Evolutionary conservation across 2,888 invertebrate species (phyloP).

Genomic region (Himalopsyche tibetana): DNA sequence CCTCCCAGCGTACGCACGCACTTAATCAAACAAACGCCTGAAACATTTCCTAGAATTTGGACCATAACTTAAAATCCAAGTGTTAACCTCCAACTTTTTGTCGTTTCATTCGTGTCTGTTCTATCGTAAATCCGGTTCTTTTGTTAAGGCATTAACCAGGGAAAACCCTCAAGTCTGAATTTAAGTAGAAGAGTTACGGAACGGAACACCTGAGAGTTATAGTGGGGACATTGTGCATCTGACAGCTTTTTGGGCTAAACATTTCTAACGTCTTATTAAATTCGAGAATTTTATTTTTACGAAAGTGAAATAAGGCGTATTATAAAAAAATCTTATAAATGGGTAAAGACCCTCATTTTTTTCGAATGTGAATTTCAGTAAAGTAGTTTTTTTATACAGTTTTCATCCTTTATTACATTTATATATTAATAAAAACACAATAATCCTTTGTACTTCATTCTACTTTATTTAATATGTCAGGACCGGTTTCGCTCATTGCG

Average conservation of each 20-base stretch:
- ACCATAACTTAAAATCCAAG: slow-evolving; percentile 38
- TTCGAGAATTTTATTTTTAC: not conserved
- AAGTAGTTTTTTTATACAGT: too few relatives aligned
- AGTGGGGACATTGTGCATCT: slow-evolving; percentile 38
- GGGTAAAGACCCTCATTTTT: too few relatives aligned
- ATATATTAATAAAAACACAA: too few relatives aligned
- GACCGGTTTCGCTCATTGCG: too few relatives aligned
- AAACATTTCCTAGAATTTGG: slow-evolving; percentile 38
- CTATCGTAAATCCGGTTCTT: slow-evolving; percentile 32
- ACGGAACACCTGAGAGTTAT: slow-evolving; percentile 40
- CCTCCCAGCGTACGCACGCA: not conserved
- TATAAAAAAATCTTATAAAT: too few relatives aligned
- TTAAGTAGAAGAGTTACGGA: slow-evolving; percentile 17
- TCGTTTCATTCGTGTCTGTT: slow-evolving; percentile 38
- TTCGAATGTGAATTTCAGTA: too few relatives aligned
- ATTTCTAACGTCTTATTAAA: slow-evolving; percentile 40
- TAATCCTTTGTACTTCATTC: too few relatives aligned
- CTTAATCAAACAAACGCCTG: slow-evolving; percentile 40
- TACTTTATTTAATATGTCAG: too few relatives aligned
- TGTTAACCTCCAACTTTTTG: slow-evolving; percentile 43
- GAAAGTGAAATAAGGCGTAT: too few relatives aligned
- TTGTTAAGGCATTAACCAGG: slow-evolving; percentile 40
- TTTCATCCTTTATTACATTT: too few relatives aligned
- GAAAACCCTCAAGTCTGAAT: slow-evolving; percentile 40
- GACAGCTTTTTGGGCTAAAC: slow-evolving; percentile 31